Evolutionary conservation across 1,140 invertebrate genomes (phyloP), one percentile per base, ranked within the genome.

Genomic region (Metaphire vulgaris): DNA sequence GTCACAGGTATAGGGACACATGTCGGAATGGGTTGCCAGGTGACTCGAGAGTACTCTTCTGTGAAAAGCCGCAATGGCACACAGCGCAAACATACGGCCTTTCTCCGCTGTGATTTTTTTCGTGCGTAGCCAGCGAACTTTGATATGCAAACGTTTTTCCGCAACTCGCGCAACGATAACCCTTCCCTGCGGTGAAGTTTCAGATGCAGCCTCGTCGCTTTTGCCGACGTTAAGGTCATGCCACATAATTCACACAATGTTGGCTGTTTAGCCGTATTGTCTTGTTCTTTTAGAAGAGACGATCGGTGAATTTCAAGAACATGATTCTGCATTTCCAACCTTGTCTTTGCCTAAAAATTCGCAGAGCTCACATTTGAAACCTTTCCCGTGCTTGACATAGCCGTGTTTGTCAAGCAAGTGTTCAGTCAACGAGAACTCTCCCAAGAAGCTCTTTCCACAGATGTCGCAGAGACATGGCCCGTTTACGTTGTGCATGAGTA

Each of bases 101-200:
- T 87, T 99, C 97, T 14, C 98, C 98, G 72, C 92, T 97, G 88
- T 99, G 98, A 73, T 99, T 89, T 78, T 97, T 91, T 78, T 97
- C 91, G 88, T 99, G 98, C 88, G 99, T 98, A 33, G 97, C 98
- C 79, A 99, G 89, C 85, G 99, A 98, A 86, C 99, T 98, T 89
- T 99, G 99, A 89, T 99, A 98, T 87, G 99, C 99, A 89, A 99
- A 99, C 69, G 98, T 97, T 87, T 98, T 99, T n/a, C 92, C 89
- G 87, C 98, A 99, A 81, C 97, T 92, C 84, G 96, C 90, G 88
- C 98, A 99, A 87, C 97, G 96, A 88, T 99, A 96, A 65, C 98
- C 98, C 77, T 97, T 90, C 87, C 97, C n/a, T 95, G 88, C 97
- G 6, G 41, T 56, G 41, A 21, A 21, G 6, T 21, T 56, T 56